Evolutionary conservation across 2,888 invertebrate species (phyloP).

Genomic region (Hemistola chrysoprasaria): DNA sequence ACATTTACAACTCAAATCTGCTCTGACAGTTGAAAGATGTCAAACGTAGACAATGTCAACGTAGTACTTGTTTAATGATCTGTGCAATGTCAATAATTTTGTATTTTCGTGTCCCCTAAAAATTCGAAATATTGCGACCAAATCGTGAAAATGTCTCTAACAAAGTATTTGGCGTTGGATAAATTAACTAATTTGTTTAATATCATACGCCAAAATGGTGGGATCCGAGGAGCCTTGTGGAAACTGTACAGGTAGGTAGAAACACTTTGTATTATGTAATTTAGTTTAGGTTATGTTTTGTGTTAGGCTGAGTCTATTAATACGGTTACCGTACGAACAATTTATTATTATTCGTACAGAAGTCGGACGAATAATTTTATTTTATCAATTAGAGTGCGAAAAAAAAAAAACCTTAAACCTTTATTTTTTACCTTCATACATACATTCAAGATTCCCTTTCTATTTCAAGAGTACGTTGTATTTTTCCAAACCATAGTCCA

Average conservation of each 20-base stretch:
- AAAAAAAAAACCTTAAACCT: too few relatives aligned
- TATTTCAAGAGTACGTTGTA: not conserved
- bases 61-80: too few relatives aligned
- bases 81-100: not conserved
- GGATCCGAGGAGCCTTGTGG: conserved; percentile 84
- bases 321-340: too few relatives aligned
- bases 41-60: not conserved
- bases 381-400: too few relatives aligned
- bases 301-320: too few relatives aligned
- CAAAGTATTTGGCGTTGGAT: conserved; percentile 87
- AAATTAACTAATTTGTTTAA: conserved; percentile 84
- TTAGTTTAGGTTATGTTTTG: conserved; percentile 49
- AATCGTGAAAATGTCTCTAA: conserved; percentile 71
- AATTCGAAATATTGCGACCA: conserved; percentile 10
- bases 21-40: not conserved
- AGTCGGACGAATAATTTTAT: too few relatives aligned
- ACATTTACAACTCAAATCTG: too few relatives aligned
- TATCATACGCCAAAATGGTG: conserved; percentile 88
- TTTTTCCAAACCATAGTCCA: not conserved
- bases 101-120: not conserved
- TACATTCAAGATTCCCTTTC: not conserved
- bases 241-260: conserved; percentile 87
- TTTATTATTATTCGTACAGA: too few relatives aligned
- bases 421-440: too few relatives aligned
- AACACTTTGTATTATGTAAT: conserved; percentile 63